Base-by-base conservation (phyloP, 2,113 vertebrate genomes). In the Eudyptes chrysolophus region DNA sequence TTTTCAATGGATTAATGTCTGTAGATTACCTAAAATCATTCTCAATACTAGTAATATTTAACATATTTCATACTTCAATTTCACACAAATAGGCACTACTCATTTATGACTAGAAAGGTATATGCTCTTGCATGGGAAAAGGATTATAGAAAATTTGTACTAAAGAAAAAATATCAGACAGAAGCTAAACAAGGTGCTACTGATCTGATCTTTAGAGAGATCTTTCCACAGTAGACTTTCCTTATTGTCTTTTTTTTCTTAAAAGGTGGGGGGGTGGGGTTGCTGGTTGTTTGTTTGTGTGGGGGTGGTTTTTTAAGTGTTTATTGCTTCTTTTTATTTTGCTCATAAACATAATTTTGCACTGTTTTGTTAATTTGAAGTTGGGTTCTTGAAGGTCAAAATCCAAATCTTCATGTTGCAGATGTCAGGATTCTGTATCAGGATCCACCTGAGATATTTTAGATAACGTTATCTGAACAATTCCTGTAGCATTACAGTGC, bases 191-290 rank as follows among this genome's bases (percentile, higher is more conserved):
- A 49, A 44, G 11, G 15, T 48, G 16, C 6, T 85, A 36, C 17
- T 29, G 15, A 54, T 72, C 25, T 64, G 13, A 58, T 42, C 11
- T 52, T 70, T 49, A 84, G 16, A 55, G 10, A 61, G 1, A 1
- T 40, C 15, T 83, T 68, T 68, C 44, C 25, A 38, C 16, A 24
- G 19, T 26, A 68, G 15, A 46, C 10, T 68, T 82, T 58, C 6
- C 1, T 46, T 78, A 18, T 5, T 79, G 42, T 6, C 9, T 54
- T n/a, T 24, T 52, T 49, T 19, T 16, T 36, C n/a, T 25, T 57
- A n/a, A 74, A 30, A 7, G 0, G 13, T 32, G 4, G 6, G 6
- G 22, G 22, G 1, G 11, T 25, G 4, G 10, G 5, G 2, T 29
- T 68, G 26, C 18, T 49, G 27, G 10, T 29, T 55, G 13, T 26